A percentile compares a stretch with the other conserved stretches of the same genome.
Conservation (phyloP, 1,140 invertebrate genomes). For the Drosophila rhopaloa region DNA sequence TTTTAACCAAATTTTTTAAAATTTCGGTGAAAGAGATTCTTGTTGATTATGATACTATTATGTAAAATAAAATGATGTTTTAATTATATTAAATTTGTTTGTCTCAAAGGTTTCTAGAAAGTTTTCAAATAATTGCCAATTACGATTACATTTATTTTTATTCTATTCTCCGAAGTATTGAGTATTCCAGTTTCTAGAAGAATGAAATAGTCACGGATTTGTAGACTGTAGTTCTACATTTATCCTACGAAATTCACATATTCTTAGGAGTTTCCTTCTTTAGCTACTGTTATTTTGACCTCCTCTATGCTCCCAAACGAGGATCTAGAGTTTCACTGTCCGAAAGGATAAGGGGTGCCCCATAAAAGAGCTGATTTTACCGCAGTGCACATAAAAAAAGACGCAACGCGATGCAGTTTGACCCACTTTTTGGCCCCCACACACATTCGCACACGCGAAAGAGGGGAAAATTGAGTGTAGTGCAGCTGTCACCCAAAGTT, state of each 20-base stretch:
- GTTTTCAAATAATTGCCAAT: too few relatives aligned
- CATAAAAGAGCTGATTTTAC: slow-evolving; percentile 48
- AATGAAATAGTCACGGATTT: too few relatives aligned
- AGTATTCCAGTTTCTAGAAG: too few relatives aligned
- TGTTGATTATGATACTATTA: too few relatives aligned
- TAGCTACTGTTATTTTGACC: background rate
- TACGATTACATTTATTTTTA: too few relatives aligned
- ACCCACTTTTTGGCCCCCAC: slow-evolving; percentile 65
- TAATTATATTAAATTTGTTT: too few relatives aligned
- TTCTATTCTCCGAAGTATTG: too few relatives aligned
- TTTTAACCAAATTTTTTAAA: too few relatives aligned
- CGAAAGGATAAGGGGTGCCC: background rate
- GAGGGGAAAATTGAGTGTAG: slow-evolving; percentile 59
- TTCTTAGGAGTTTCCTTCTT: background rate
- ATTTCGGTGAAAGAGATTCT: too few relatives aligned
- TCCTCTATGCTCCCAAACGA: background rate
- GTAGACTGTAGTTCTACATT: too few relatives aligned
- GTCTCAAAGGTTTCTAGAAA: too few relatives aligned
- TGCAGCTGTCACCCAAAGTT: slow-evolving; percentile 59
- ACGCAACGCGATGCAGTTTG: slow-evolving; percentile 69
- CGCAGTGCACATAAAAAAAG: slow-evolving; percentile 55
- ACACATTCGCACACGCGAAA: slow-evolving; percentile 20
- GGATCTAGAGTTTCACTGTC: slow-evolving; percentile 17
- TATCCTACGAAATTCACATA: background rate
- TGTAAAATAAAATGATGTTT: too few relatives aligned